phyloP scores from a whole-genome alignment of 2,888 invertebrate genomes.

The Xylocampa areola region DNA sequence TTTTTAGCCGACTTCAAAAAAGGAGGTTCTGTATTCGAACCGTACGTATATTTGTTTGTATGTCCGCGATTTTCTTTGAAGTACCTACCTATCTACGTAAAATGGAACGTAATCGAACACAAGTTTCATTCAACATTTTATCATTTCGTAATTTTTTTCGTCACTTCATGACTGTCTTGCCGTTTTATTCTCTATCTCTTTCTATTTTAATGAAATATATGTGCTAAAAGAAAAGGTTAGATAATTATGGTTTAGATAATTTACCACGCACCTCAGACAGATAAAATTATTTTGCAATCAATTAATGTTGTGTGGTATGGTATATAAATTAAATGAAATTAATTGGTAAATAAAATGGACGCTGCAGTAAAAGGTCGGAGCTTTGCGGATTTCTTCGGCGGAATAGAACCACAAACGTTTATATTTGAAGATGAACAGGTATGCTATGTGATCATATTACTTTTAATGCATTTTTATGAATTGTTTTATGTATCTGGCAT shows the following conservation, averaged over 20 bases:
- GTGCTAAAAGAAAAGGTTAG: neutral
- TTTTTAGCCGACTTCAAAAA: no score
- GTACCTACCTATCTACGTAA: neutral
- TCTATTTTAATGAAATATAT: neutral
- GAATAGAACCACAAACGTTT: conserved; percentile 50
- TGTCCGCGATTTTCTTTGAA: no score
- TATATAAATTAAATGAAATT: neutral
- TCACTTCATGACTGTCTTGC: neutral
- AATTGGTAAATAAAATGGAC: conserved; percentile 28
- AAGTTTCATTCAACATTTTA: neutral
- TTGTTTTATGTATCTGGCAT: no score
- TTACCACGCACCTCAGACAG: neutral
- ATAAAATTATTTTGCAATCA: neutral
- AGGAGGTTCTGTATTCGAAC: no score
- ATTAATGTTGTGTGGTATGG: neutral
- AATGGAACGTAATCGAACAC: conserved; percentile 25
- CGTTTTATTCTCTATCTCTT: neutral
- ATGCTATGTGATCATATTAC: no score
- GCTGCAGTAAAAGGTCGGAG: conserved; percentile 5
- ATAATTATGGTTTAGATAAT: no score
- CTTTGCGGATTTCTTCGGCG: conserved; percentile 49
- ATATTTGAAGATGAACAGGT: conserved; percentile 74
- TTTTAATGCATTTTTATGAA: neutral
- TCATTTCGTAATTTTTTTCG: conserved; percentile 16
- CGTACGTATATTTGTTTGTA: no score